Evolutionary conservation across 2,888 invertebrate species (phyloP), one percentile per base, ranked within the genome.

Genomic region (Tetramorium bicarinatum): DNA sequence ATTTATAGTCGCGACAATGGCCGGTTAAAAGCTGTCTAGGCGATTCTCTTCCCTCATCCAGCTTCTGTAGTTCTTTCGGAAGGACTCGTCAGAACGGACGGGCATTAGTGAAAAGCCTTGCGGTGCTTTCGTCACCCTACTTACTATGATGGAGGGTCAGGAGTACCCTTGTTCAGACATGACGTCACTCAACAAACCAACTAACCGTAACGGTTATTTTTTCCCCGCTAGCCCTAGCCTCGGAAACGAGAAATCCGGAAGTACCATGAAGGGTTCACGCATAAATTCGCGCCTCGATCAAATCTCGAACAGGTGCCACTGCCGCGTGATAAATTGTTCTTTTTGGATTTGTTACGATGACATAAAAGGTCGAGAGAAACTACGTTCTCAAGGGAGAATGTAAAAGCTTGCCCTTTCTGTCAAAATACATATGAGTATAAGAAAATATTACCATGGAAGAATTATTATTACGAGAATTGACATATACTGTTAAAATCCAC

Each of bases 31-130:
- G 81, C 81, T 76, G 64, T 80, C 61, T 25, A 18, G 34, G 13
- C 21, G 21, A 64, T 62, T 81, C 52, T 66, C 41, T 69, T 81
- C 38, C 61, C 49, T 76, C 81, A 56, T 47, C 44, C 64, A 47
- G 47, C 49, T 67, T 56, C n/a, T 49, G 61, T 29, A 56, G 54
- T 38, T 79, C 47, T 71, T 64, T 47, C 59, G 80, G 80, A 83
- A 69, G 64, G 74, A 83, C 75, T 29, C 75, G 79, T 83, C 80
- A 67, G 75, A 62, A 64, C 49, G 52, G 75, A 59, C 69, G 41
- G 64, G 64, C 79, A 83, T 85, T 85, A 79, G 85, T 47, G 69
- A 80, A 80, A 61, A 75, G 56, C 79, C 41, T 52, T 47, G 47
- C 6, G 79, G 49, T 79, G 25, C 61, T 79, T 75, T 83, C 82